Evolutionary conservation across 2,797 vertebrate species (phyloP).

Genomic region (Muscicapa striata): DNA sequence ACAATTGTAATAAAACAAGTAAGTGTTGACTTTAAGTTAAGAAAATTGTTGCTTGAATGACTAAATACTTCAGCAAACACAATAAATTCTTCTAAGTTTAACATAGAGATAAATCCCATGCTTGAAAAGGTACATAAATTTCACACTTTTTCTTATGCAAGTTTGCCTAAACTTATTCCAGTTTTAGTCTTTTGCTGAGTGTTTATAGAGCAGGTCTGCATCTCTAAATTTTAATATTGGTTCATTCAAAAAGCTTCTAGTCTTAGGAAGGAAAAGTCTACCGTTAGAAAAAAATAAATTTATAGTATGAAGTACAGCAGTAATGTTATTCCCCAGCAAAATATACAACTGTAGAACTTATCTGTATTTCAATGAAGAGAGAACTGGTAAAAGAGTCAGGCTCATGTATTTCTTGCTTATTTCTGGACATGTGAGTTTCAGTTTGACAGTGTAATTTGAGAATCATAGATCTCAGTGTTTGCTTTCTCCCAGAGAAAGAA

Average conservation of each 20-base stretch:
- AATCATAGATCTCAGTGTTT: not conserved
- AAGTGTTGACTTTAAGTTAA: conserved; percentile 77
- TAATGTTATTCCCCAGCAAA: not conserved
- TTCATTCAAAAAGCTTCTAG: not conserved
- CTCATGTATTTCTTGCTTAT: not conserved
- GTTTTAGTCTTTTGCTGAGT: not conserved
- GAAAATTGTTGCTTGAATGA: conserved; percentile 69
- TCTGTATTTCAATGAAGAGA: not conserved
- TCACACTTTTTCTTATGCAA: not conserved
- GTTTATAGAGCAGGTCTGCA: not conserved
- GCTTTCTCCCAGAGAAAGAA: not conserved
- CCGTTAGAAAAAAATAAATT: not conserved
- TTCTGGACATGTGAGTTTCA: not conserved
- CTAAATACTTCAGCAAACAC: conserved; percentile 64
- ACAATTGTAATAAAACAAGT: conserved; percentile 74
- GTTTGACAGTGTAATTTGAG: not conserved
- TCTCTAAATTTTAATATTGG: not conserved
- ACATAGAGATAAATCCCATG: not conserved
- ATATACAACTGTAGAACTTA: not conserved
- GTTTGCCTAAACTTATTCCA: not conserved
- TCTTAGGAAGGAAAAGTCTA: not conserved
- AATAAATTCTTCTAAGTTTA: conserved; percentile 63
- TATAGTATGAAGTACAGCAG: not conserved
- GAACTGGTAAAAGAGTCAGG: not conserved
- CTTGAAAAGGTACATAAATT: conserved; percentile 34